Base-by-base conservation (phyloP, 2,888 invertebrate genomes). In the Hipparchia semele region DNA sequence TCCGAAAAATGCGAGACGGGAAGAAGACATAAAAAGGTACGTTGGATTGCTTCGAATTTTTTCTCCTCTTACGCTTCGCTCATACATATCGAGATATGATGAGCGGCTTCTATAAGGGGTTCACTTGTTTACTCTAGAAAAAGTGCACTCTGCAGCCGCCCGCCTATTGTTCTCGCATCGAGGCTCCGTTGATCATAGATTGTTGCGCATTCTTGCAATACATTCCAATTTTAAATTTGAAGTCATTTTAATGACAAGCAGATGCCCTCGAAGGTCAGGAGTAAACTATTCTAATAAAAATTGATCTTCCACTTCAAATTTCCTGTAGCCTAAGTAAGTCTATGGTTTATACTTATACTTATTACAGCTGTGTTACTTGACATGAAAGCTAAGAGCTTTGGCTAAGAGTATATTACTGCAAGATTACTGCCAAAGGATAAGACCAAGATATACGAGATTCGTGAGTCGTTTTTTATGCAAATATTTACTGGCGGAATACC, bases 1-100 rank as follows among this genome's bases (percentile, higher is more conserved):
- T 83, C 90, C 88, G 91, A 93, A 94, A 94, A 94, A 92, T 93
- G 90, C 91, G 89, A 87, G 87, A 88, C 90, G 89, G 83, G 89
- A 90, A 87, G 89, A 89, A 89, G 87, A 86, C 86, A 85, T 92
- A 93, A 93, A 93, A 93, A 93, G 87, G 84, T 84, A 79, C 80
- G 78, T 79, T 85, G 87, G 85, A 86, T 86, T 87, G 86, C 84
- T 80, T 78, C 78, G 81, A 80, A 83, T 86, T 88, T 88, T 89
- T 89, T 87, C 78, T 79, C 77, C 84, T 84, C 82, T 84, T 85
- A 81, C 78, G 77, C 80, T 72, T 72, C 71, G 73, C 74, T 76
- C 79, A 89, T 90, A 87, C 90, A 90, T 90, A 89, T 87, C 86
- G 81, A 79, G 86, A 86, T 92, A 91, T 91, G 91, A 91, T 90